These are phyloP conservation scores for Erythrolamprus reginae DNA, from an alignment of 2,113 vertebrate species.

Conservation along the genomic window DNA sequence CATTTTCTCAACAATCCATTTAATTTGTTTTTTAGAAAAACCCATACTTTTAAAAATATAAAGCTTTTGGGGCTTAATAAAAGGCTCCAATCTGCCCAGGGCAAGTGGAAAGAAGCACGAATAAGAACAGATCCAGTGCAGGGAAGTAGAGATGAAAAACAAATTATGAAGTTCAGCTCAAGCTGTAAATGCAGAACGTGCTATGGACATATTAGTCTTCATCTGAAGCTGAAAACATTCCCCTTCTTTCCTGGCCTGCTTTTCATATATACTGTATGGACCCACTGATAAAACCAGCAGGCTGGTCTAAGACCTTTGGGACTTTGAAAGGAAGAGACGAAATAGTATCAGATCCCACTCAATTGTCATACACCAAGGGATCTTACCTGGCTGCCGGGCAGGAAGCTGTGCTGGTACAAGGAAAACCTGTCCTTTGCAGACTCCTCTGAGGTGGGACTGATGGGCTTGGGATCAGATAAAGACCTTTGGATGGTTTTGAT, in stretches of 20 bases:
- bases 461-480: conserved; percentile 95
- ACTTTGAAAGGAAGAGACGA: background rate
- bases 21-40: background rate
- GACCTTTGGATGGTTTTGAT: conserved; percentile 97
- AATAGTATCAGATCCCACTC: background rate
- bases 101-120: background rate
- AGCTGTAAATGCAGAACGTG: background rate
- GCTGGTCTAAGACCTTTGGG: background rate
- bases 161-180: background rate
- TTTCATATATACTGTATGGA: background rate
- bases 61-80: background rate
- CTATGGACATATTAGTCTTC: background rate
- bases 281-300: background rate
- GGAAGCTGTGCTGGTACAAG: conserved; percentile 87
- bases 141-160: background rate
- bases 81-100: background rate
- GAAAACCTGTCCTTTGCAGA: conserved; percentile 88
- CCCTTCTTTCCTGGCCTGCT: background rate
- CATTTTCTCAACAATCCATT: background rate
- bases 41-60: background rate
- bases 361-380: background rate
- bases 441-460: conserved; percentile 95
- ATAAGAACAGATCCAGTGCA: background rate
- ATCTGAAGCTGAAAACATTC: background rate
- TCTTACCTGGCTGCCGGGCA: conserved; percentile 88